Evolutionary conservation across 2,888 invertebrate species (phyloP), one percentile per base, ranked within the genome.

Genomic region (Prionchulus punctatus): DNA sequence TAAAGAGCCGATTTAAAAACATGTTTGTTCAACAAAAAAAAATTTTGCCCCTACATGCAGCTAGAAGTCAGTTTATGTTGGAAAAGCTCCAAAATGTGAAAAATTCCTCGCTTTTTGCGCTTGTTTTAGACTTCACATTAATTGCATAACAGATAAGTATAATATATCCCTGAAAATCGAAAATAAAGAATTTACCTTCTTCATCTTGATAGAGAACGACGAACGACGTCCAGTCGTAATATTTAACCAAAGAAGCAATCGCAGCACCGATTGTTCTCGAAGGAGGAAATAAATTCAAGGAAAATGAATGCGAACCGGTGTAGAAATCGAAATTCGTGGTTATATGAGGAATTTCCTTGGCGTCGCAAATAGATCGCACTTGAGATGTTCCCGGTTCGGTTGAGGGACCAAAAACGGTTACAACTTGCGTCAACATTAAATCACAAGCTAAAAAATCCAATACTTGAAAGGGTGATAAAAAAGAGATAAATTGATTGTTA

Each of bases 151-250:
- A n/a, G n/a, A n/a, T n/a, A n/a, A n/a, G n/a, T n/a, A n/a, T n/a
- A n/a, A n/a, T n/a, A n/a, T n/a, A n/a, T n/a, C n/a, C n/a, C n/a
- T n/a, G n/a, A n/a, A n/a, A n/a, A n/a, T n/a, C n/a, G n/a, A n/a
- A n/a, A n/a, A n/a, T n/a, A n/a, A n/a, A n/a, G n/a, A n/a, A 23
- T 21, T 18, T n/a, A 57, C 58, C 58, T 12, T 53, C 26, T 15
- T 50, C 47, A 3, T 42, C 23, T n/a, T 55, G 53, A 47, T 59
- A 59, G 3, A 59, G 27, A 1, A 59, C n/a, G 15, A 58, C 23
- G 30, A 54, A 12, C 48, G 58, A 59, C 12, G 26, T 31, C 59
- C 59, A 59, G 2, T 25, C 43, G 43, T 55, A 59, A 30, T 58
- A 36, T 2, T 30, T 21, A 2, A 59, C 49, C n/a, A 54, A 21